A percentile compares a stretch with the other conserved stretches of the same genome.
Evolutionary conservation across 2,113 vertebrate genomes (phyloP).

Genomic region (Meriones unguiculatus): DNA sequence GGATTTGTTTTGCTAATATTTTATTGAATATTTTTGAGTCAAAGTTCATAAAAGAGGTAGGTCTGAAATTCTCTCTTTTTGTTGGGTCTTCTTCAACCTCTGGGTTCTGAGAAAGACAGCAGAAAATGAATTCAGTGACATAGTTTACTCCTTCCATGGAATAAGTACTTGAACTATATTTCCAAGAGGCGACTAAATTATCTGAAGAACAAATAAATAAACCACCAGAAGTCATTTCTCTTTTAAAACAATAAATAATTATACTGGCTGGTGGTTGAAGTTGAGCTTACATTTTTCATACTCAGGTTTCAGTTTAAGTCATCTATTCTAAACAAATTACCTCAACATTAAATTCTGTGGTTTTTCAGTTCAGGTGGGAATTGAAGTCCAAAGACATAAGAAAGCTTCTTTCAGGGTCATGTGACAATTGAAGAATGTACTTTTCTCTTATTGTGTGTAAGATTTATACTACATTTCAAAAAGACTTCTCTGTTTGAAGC

Average conservation of each 20-base stretch:
- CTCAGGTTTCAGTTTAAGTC: fast-evolving
- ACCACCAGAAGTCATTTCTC: background rate
- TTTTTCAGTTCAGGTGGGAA: background rate
- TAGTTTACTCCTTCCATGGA: slow-evolving; percentile 46
- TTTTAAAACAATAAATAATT: background rate
- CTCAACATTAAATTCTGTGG: background rate
- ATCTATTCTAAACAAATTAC: background rate
- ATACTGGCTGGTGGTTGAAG: background rate
- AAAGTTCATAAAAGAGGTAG: too few relatives aligned
- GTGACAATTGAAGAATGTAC: background rate
- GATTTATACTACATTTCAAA: background rate
- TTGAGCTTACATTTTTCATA: background rate
- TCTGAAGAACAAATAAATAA: background rate
- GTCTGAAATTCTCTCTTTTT: too few relatives aligned
- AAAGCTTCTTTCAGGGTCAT: background rate
- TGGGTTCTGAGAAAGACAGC: slow-evolving; percentile 63
- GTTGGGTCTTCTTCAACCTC: slow-evolving; percentile 3
- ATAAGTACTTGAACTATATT: background rate
- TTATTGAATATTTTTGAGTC: too few relatives aligned
- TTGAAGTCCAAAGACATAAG: background rate
- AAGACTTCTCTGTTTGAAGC: background rate
- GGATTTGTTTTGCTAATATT: too few relatives aligned
- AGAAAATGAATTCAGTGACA: slow-evolving; percentile 66
- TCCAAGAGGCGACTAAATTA: background rate
- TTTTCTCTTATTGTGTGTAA: background rate